Base-by-base conservation (phyloP, 1,140 invertebrate species). In the Mamestra configurata region DNA sequence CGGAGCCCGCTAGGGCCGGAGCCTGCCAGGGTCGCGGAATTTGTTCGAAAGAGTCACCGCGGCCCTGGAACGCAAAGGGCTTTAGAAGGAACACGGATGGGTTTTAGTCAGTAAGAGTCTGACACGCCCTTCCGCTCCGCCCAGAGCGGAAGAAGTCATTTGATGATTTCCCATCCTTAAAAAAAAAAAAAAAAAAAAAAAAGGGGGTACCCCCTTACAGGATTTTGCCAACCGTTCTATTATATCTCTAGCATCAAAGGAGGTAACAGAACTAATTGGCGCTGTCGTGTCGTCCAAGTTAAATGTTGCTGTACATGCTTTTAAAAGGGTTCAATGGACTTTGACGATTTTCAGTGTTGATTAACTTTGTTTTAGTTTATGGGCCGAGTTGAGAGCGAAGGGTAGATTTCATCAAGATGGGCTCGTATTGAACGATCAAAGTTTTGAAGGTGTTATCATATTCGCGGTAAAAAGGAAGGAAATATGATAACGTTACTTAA, bases 191-290 rank as follows among this genome's bases (percentile, higher is more conserved):
- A n/a, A n/a, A n/a, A n/a, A n/a, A n/a, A n/a, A n/a, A n/a, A n/a
- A n/a, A n/a, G n/a, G n/a, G n/a, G n/a, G n/a, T n/a, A n/a, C n/a
- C 61, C 20, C 61, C 49, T 77, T 68, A n/a, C 61, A 18, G n/a
- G 68, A 53, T 71, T 71, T 35, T n/a, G n/a, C 24, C 4, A 71
- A 71, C n/a, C 27, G 24, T 71, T 53, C 49, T 18, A 71, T 53
- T 53, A 71, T 53, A 51, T 59, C 66, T 20, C 18, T 24, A 31
- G 55, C 46, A 57, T 79, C 66, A 79, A 71, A 79, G 51, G 40
- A 46, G 18, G 22, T 40, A 43, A 3, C 46, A 18, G 4, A 22
- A 51, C 53, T 79, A 79, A 79, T 79, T 79, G 77, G 35, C 22
- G 43, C 35, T 70, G 27, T 20, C 53, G 6, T 70, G 27, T 20